Evolutionary conservation across 2,113 vertebrate species (phyloP).

Genomic region (Oenanthe oenanthe): DNA sequence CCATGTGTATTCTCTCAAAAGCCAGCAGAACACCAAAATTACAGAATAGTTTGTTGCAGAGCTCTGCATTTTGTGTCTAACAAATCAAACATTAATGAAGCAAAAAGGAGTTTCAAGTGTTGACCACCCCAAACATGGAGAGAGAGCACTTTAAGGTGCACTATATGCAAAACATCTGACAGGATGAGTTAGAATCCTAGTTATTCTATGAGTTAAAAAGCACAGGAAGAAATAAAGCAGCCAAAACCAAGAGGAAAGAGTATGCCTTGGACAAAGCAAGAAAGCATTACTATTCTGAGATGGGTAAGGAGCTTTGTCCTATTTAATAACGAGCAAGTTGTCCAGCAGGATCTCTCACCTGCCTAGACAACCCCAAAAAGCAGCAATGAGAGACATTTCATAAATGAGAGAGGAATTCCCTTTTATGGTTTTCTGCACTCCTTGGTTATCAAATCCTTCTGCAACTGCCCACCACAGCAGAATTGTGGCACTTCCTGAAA

Average conservation of each 20-base stretch:
- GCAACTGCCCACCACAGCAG: background rate
- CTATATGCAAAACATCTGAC: background rate
- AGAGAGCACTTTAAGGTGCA: background rate
- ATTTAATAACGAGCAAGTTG: fast-evolving
- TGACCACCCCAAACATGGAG: fast-evolving
- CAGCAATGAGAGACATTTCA: background rate
- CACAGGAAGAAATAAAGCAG: background rate
- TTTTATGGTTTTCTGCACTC: background rate
- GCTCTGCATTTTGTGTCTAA: background rate
- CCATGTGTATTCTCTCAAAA: background rate
- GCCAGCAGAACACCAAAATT: background rate
- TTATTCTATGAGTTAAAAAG: background rate
- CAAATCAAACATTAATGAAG: background rate
- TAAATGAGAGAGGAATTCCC: background rate
- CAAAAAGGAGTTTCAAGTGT: background rate
- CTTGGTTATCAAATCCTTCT: background rate
- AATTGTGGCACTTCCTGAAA: background rate
- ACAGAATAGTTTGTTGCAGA: background rate
- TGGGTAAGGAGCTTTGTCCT: background rate
- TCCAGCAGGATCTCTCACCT: background rate
- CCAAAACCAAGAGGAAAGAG: background rate
- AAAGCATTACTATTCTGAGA: background rate
- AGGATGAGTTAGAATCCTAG: background rate
- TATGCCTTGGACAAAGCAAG: background rate
- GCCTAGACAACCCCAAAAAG: background rate